Evolutionary conservation across 2,797 vertebrate genomes (phyloP).

Genomic region (Argentina silus): DNA sequence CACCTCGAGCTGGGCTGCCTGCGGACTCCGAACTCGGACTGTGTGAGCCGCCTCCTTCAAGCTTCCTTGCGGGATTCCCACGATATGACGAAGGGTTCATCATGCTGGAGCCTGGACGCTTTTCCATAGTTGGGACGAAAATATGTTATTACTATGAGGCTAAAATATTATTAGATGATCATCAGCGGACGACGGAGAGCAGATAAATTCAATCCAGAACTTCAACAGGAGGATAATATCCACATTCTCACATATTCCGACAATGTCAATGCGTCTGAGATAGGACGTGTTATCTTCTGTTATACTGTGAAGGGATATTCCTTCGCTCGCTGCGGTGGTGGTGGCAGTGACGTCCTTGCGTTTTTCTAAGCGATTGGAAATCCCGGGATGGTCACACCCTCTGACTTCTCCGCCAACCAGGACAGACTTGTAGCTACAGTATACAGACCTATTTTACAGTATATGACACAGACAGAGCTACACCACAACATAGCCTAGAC

Average conservation of each 20-base stretch:
- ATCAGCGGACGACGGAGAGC: neutral
- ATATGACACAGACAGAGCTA: no score
- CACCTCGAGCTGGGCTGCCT: constrained; percentile 44
- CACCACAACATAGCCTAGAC: no score
- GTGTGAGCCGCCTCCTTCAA: constrained; percentile 41
- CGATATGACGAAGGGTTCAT: constrained; percentile 57
- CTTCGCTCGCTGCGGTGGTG: constrained; percentile 45
- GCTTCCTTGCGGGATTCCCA: constrained; percentile 53
- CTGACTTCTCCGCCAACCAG: constrained; percentile 41
- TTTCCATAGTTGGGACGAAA: constrained; percentile 37
- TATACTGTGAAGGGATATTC: constrained; percentile 32
- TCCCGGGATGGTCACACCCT: constrained; percentile 68
- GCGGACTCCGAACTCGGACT: constrained; percentile 38
- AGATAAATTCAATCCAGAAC: constrained; percentile 13
- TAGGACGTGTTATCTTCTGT: constrained; percentile 5
- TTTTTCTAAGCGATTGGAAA: constrained; percentile 66
- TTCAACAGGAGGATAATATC: constrained; percentile 12
- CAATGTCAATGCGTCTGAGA: neutral
- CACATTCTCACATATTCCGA: neutral
- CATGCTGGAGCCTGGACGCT: constrained; percentile 43
- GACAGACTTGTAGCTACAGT: constrained; percentile 20
- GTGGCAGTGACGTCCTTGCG: constrained; percentile 53
- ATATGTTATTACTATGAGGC: neutral
- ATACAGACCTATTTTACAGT: neutral
- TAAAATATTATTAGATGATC: constrained; percentile 13